Percentiles rank a stretch among this genome's conserved stretches.
These are phyloP conservation scores for Pyrrhura leucotis DNA, from an alignment of 2,797 vertebrate genomes.

Conservation along the genomic window DNA sequence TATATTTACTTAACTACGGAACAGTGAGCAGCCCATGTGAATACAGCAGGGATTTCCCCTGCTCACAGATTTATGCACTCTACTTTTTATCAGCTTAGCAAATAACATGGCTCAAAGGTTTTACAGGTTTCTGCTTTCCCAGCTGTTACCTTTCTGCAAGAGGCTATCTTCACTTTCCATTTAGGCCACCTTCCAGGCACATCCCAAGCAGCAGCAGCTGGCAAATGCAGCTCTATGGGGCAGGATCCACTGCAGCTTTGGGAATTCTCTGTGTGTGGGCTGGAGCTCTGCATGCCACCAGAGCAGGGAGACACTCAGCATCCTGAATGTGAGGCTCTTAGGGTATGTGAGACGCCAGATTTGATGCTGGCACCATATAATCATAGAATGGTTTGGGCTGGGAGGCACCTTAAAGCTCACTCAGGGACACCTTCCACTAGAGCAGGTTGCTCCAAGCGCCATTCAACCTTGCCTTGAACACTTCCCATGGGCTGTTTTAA, in stretches of 20 bases:
- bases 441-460: not conserved
- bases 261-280: rapidly evolving
- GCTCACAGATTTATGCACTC: not conserved
- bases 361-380: not conserved
- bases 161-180: not conserved
- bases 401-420: not conserved
- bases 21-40: conserved; percentile 9
- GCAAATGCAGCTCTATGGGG: not conserved
- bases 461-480: not conserved
- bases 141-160: not conserved
- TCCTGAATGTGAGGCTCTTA: not conserved
- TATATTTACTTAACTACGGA: conserved; percentile 46
- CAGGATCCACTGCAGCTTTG: not conserved
- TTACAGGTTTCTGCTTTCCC: conserved; percentile 45
- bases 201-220: not conserved
- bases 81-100: conserved; percentile 55
- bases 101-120: conserved; percentile 58
- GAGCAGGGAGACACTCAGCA: not conserved
- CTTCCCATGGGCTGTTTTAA: not conserved
- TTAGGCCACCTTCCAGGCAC: not conserved
- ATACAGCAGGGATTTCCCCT: conserved; percentile 46
- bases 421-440: not conserved
- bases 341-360: not conserved
- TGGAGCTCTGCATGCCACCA: not conserved
- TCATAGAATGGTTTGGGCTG: not conserved